Evolutionary conservation across 2,113 vertebrate genomes (phyloP).

Genomic region (Anarhynchus alexandrinus): DNA sequence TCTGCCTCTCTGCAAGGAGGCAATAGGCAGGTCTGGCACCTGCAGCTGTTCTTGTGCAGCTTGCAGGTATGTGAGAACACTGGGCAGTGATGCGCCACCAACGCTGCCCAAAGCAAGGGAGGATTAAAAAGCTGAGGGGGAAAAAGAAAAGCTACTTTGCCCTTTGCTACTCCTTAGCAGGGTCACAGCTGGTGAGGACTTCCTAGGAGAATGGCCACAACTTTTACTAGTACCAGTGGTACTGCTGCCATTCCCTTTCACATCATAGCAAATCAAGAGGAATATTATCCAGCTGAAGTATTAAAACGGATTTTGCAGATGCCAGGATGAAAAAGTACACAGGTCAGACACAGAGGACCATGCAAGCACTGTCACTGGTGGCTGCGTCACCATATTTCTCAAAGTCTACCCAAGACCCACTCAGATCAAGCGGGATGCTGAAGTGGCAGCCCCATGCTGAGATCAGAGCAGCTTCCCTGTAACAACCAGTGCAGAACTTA

Average conservation of each 20-base stretch:
- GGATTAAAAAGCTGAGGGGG: neutral
- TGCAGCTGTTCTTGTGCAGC: neutral
- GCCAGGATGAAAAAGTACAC: neutral
- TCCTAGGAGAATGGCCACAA: fast-evolving
- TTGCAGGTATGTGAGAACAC: neutral
- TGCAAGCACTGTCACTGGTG: neutral
- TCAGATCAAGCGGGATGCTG: neutral
- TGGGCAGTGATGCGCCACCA: neutral
- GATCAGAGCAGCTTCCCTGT: neutral
- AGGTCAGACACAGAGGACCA: neutral
- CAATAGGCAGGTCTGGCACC: neutral
- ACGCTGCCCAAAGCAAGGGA: neutral
- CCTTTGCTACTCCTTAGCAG: neutral
- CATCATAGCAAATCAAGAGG: neutral
- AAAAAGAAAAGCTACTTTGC: neutral
- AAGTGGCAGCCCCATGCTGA: neutral
- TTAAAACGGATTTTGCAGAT: neutral
- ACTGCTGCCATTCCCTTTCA: neutral
- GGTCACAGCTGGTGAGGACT: neutral
- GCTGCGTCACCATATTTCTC: neutral
- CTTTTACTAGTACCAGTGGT: neutral
- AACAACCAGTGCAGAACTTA: neutral
- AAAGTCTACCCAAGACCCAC: neutral
- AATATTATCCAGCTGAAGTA: neutral
- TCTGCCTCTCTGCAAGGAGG: neutral